These are phyloP conservation scores for Aporophyla nigra DNA, from an alignment of 2,888 invertebrate genomes.

Conservation along the genomic window DNA sequence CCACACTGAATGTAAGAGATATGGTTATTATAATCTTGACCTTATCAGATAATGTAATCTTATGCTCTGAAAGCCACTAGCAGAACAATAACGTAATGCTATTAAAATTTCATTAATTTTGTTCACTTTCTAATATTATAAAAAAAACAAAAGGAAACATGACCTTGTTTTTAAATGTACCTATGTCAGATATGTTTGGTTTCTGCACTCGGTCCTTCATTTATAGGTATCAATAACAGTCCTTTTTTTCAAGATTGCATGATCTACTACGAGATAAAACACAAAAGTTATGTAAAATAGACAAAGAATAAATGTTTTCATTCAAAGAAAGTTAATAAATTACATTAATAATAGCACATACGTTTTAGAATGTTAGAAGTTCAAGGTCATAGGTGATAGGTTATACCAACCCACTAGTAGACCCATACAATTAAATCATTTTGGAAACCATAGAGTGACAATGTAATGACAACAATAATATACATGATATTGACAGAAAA, in stretches of 20 bases:
- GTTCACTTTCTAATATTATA: neutral
- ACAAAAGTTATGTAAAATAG: neutral
- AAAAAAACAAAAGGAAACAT: neutral
- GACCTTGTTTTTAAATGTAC: too few relatives aligned
- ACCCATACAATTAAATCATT: neutral
- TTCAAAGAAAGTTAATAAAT: neutral
- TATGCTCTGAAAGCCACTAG: neutral
- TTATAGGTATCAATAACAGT: neutral
- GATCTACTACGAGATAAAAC: neutral
- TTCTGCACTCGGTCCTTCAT: too few relatives aligned
- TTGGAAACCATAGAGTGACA: neutral
- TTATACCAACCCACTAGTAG: neutral
- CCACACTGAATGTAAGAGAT: neutral
- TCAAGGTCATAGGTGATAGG: slow-evolving; percentile 38
- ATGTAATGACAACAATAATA: slow-evolving; percentile 4
- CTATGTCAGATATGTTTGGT: too few relatives aligned
- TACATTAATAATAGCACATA: neutral
- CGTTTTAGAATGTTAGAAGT: slow-evolving; percentile 8
- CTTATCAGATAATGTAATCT: slow-evolving; percentile 41
- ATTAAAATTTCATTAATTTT: neutral
- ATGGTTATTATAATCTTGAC: slow-evolving; percentile 40
- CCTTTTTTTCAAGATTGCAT: neutral
- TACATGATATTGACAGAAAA: slow-evolving; percentile 40
- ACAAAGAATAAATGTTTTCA: neutral
- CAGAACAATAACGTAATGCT: neutral